Evolutionary conservation across 1,140 invertebrate genomes (phyloP), one percentile per base, ranked within the genome.

Genomic region (Asobara japonica): DNA sequence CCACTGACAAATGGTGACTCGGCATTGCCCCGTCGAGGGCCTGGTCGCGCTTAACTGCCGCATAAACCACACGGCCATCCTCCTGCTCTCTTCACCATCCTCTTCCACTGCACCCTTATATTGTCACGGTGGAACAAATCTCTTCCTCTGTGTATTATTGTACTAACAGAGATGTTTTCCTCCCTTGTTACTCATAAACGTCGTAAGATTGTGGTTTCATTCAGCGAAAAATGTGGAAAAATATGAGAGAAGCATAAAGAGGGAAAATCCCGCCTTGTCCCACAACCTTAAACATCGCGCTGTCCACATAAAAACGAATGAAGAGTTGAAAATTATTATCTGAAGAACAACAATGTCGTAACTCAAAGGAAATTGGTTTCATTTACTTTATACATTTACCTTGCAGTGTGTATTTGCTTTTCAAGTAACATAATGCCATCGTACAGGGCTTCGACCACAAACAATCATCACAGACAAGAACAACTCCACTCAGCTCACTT

Each of bases 1-100:
- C 60, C 60, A 62, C 60, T 62, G 60, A 62, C 60, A 62, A 62
- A 62, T 62, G 60, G 25, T 30, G 29, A 62, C 60, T 62, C 10
- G 60, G 60, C 27, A 62, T 30, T 62, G 27, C 60, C 29, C 60
- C 29, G 27, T 30, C 7, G 27, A 62, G 29, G 60, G 29, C 27
- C 60, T 30, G 29, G 27, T 16, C 29, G 25, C 13, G 29, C 18
- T 62, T 62, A 62, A 62, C 25, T 62, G 60, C 60, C 29, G 27
- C 60, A 30, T 62, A 62, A 62, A 62, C 27, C 60, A 62, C 60
- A 31, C 13, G 25, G n/a, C n/a, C 0, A 27, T 1, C 22, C 51
- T 33, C 41, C 41, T 16, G 4, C 36, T 41, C 45, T 3, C 45
- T 18, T 20, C 8, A 1, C 45, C 45, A 8, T 18, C 45, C 45